These are phyloP conservation scores for Glyptemys insculpta DNA, from an alignment of 2,797 vertebrate genomes.

Conservation along the genomic window DNA sequence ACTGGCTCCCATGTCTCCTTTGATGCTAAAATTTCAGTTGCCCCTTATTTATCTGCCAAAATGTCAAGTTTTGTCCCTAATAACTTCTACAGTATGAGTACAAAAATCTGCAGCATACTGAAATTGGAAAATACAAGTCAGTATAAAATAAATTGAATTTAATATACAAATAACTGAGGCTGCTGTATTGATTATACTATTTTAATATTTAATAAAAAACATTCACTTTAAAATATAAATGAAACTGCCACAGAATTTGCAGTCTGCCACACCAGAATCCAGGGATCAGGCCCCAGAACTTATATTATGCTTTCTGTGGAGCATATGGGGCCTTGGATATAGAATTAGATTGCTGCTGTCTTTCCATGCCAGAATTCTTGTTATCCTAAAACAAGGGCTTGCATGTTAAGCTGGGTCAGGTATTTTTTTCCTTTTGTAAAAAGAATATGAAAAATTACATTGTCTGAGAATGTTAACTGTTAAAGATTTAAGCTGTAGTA, in stretches of 20 bases:
- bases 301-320: background rate
- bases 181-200: background rate
- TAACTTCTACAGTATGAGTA: background rate
- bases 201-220: background rate
- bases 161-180: background rate
- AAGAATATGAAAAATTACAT: background rate
- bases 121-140: background rate
- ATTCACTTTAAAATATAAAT: background rate
- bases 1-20: background rate
- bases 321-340: background rate
- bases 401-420: background rate
- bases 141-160: background rate
- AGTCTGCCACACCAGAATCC: background rate
- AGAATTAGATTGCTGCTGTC: background rate
- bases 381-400: fast-evolving
- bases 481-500: background rate
- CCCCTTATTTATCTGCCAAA: background rate
- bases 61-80: background rate
- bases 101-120: background rate
- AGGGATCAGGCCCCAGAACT: background rate
- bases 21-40: background rate
- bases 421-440: background rate
- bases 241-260: background rate
- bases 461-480: background rate
- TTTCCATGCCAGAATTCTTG: background rate